Evolutionary conservation across 2,113 vertebrate genomes (phyloP).

Genomic region (Ciconia boyciana): DNA sequence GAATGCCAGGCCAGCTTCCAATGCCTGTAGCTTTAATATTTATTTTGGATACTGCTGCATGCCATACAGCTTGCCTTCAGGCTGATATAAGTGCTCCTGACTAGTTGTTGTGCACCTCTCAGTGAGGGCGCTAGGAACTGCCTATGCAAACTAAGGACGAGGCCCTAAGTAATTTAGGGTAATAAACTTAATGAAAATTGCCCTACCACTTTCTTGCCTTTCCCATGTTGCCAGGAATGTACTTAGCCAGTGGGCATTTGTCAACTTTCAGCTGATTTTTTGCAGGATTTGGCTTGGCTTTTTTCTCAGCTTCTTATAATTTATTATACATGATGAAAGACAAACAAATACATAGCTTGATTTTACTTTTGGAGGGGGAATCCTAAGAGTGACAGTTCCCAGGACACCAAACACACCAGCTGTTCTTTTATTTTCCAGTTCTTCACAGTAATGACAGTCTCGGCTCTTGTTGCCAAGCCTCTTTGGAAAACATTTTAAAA

Average conservation of each 20-base stretch:
- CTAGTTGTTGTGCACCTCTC: neutral
- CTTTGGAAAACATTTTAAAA: conserved; percentile 28
- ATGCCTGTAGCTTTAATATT: neutral
- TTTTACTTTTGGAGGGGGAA: conserved; percentile 32
- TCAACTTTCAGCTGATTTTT: neutral
- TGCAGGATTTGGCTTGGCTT: neutral
- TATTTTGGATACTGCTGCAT: neutral
- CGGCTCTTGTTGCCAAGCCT: neutral
- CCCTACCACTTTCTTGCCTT: neutral
- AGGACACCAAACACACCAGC: conserved; percentile 24
- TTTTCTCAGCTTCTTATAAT: conserved; percentile 24
- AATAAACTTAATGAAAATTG: neutral
- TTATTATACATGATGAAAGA: conserved; percentile 19
- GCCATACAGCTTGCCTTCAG: neutral
- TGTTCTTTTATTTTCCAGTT: neutral
- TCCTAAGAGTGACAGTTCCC: conserved; percentile 5
- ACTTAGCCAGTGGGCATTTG: neutral
- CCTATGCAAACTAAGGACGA: neutral
- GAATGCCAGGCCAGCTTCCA: neutral
- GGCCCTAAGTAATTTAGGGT: neutral
- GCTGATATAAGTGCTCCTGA: neutral
- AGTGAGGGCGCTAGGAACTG: neutral
- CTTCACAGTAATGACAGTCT: conserved; percentile 1
- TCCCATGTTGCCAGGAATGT: neutral
- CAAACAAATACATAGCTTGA: neutral